Evolutionary conservation across 2,888 invertebrate genomes (phyloP), one percentile per base, ranked within the genome.

Genomic region (Synanthedon tipuliformis): DNA sequence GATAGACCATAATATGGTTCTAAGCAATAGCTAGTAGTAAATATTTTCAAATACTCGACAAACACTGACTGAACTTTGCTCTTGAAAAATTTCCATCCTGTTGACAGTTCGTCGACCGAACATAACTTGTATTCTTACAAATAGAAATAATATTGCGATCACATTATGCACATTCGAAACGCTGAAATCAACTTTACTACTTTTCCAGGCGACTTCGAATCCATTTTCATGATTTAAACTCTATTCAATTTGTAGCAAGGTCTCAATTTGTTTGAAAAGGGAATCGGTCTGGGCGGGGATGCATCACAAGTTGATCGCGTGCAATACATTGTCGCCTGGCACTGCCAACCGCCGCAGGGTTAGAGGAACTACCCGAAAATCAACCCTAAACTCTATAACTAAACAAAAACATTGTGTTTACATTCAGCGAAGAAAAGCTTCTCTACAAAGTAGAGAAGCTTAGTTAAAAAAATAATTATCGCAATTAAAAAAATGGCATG

Each of bases 271-370:
- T 34, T 50, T 50, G 50, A 41, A 52, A 50, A 53, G 50, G n/a
- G 48, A 51, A 52, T 52, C 52, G 52, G 52, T 56, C 61, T 72
- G 66, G 72, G 69, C 69, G 69, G 75, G 70, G 84, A 78, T 84
- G 81, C 84, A 81, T 68, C 73, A 67, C 63, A 65, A 67, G 63
- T 60, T 61, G 64, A 76, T 83, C 88, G 85, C 86, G 86, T 86
- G 86, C 80, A 79, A 68, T 66, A 63, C 53, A 62, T 57, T 58
- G 75, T 78, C 68, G 85, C 88, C 90, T 89, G 90, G 90, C 74
- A 90, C 89, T 75, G 71, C 81, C 84, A 77, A 69, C 76, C 73
- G 62, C 78, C 69, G 68, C 66, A 70, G 64, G 3, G 49, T 64
- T 69, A 71, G 74, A 74, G 78, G 73, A 79, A 79, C 77, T 78